Base-by-base conservation (phyloP, 2,113 vertebrate genomes). In the Hemiscyllium ocellatum region DNA sequence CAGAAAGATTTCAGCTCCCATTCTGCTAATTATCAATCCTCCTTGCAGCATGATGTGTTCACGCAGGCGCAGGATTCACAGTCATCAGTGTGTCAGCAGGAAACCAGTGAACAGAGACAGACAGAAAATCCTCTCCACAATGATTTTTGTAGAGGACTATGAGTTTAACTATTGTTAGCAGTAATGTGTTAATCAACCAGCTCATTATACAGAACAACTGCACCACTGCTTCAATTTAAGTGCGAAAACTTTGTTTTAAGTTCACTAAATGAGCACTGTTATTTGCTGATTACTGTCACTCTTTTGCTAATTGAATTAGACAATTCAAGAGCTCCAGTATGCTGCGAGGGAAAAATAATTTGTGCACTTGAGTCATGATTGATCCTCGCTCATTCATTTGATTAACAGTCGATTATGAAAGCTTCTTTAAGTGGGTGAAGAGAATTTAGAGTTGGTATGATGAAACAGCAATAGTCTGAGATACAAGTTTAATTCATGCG, bases 251-350 rank as follows among this genome's bases (percentile, higher is more conserved):
- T 66, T 22, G 61, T 47, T 68, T 66, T 19, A 65, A 66, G 89
- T 91, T 91, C 89, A 93, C 19, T 93, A 93, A 93, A 93, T 42
- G n/a, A 66, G 89, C 33, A 33, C 65, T 68, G 89, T 68, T 37
- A 91, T 91, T 93, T 93, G 89, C 61, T 93, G 89, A 93, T 93
- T 93, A n/a, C 89, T 66, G 89, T 37, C 61, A 93, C n/a, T 93
- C 61, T 66, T 93, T 65, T 66, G 61, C 89, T 93, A 93, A 93
- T 93, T 93, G 61, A 93, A 66, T 93, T 93, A 66, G 15, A 37
- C 61, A 37, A 93, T 93, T 66, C 33, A 93, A n/a, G 61, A 68
- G n/a, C 89, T 93, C 29, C 61, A 37, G 33, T 65, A 33, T 1
- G 33, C 87, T 93, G 89, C 19, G 19, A 93, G 33, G n/a, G 19